Base-by-base conservation (phyloP, 2,113 vertebrate species). In the Telmatochromis bifrenatus region DNA sequence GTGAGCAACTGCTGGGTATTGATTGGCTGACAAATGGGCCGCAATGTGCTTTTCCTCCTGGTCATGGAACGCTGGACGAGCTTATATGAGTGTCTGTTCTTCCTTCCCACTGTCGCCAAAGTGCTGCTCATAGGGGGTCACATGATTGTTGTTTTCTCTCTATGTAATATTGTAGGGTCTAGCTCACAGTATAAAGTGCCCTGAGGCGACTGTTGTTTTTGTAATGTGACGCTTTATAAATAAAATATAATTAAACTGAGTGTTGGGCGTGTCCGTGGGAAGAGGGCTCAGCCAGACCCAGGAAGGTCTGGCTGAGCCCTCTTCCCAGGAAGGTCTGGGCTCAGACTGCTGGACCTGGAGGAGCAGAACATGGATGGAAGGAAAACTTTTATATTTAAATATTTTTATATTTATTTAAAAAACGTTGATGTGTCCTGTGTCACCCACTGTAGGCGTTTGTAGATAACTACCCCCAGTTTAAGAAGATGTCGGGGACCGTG, bases 391-490 rank as follows among this genome's bases (percentile, higher is more conserved):
- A 19, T 19, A 19, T 1, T 19, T 26, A 26, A 28, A 39, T 39
- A 1, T 37, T 37, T 35, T 42, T 42, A 42, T 42, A 42, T 45
- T 45, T 45, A 45, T 45, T 14, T 45, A 45, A 19, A 31, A 60
- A 10, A 1, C 0, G 2, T 19, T 5, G 9, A 33, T 35, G 14
- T 23, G 5, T 60, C 5, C 12, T 70, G 0, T 82, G 7, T 39
- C n/a, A 19, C 62, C 37, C 73, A 8, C 35, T 56, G 2, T 94
- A 99, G 99, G 98, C 98, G 0, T 99, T 99, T 28, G 99, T 99
- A 77, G 98, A 99, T 88, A 99, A 98, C 89, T 99, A 99, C 88
- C 99, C 99, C 0, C 98, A 99, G 96, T 99, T 99, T 91, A 98
- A 98, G 96, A 99, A 99, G 96, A 99, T 99, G 99, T 99, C 99